Base-by-base conservation (phyloP, 2,113 vertebrate genomes). In the Psilopogon haemacephalus region DNA sequence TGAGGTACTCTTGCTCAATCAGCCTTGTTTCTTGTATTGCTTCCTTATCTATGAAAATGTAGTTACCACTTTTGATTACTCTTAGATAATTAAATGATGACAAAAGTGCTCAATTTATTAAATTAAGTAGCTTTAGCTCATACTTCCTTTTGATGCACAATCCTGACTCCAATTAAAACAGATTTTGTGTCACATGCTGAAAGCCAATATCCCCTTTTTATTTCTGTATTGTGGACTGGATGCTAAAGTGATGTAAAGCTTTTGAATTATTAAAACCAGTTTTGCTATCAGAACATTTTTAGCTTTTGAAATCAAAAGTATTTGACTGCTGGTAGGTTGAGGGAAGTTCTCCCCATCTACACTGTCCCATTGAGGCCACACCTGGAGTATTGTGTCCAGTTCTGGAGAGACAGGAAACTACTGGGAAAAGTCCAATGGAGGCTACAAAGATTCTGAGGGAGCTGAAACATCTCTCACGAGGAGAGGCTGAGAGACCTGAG, bases 21-120 rank as follows among this genome's bases (percentile, higher is more conserved):
- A 90, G 15, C 12, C 62, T 33, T 81, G 13, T 76, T 82, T 75
- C 60, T 91, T 0, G 0, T 85, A 89, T 91, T 72, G 50, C 70
- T 95, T 93, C 70, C 79, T 59, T 74, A 81, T 65, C 28, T 81
- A 20, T 60, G 32, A 90, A 94, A 94, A 72, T 30, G 38, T 35
- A 71, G 82, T 65, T 82, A 91, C 12, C 24, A 55, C 30, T 91
- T 93, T 63, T 92, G 86, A 95, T 95, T 92, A 74, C 46, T 74
- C 26, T 72, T 83, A 71, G 63, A 75, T 93, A 93, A 94, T 88
- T 91, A 94, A 87, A 88, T 91, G 82, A 84, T 85, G 44, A 52
- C 12, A 65, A 10, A 81, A 90, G 5, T 78, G 37, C 37, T 54
- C 59, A 73, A 84, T 94, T 91, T 86, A 71, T 81, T 93, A 85